Conservation (phyloP, 2,113 vertebrate genomes). For the Anarhynchus alexandrinus region DNA sequence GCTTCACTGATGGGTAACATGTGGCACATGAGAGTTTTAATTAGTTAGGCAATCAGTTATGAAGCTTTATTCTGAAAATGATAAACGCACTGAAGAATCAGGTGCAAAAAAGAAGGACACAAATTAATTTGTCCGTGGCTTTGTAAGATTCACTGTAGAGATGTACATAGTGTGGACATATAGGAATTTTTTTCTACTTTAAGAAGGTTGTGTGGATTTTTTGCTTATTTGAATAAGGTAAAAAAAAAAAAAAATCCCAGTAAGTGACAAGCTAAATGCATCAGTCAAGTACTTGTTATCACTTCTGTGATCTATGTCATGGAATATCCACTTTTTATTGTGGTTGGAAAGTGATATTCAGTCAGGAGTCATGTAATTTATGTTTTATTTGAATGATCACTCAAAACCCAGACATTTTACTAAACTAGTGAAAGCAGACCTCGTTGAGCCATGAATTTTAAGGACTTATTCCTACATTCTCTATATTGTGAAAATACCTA, state of each 20-base stretch:
- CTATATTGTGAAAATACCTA: neutral
- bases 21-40: conserved; percentile 21
- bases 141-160: neutral
- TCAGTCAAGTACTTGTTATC: neutral
- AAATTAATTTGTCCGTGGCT: neutral
- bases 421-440: neutral
- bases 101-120: neutral
- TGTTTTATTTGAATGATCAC: neutral
- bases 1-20: neutral
- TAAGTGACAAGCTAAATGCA: neutral
- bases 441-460: neutral
- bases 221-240: neutral
- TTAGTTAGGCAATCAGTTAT: conserved; percentile 31
- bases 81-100: neutral
- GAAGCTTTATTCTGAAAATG: neutral
- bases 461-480: neutral
- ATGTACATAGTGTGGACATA: neutral
- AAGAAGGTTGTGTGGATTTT: neutral
- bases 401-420: neutral
- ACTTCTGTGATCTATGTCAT: neutral
- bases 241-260: neutral
- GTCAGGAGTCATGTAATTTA: neutral
- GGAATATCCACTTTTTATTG: neutral
- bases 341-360: neutral
- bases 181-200: neutral